A percentile compares a stretch with the other conserved stretches of the same genome.
Evolutionary conservation across 2,888 invertebrate species (phyloP).

Genomic region (Phortica okadai): DNA sequence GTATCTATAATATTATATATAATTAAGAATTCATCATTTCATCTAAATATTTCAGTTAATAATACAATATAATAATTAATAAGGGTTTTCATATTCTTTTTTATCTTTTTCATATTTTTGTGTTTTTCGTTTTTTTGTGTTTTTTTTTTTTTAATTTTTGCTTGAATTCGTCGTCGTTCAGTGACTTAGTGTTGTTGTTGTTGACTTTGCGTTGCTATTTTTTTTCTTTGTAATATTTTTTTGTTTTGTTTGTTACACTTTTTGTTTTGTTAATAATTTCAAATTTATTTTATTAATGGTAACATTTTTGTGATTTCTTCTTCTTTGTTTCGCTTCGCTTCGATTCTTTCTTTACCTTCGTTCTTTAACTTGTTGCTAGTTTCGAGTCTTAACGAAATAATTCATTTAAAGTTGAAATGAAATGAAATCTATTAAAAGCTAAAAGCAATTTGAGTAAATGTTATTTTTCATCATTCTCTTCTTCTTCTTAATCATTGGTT

Average conservation of each 20-base stretch:
- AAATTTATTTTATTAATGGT: slow-evolving; percentile 45
- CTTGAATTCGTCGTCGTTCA: slow-evolving; percentile 39
- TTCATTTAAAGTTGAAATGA: slow-evolving; percentile 41
- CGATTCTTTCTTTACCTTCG: slow-evolving; percentile 12
- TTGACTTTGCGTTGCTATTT: slow-evolving; percentile 21
- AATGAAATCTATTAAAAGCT: slow-evolving; percentile 65
- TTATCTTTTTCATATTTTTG: slow-evolving; percentile 49
- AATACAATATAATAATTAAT: slow-evolving; percentile 70
- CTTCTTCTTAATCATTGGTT: neutral
- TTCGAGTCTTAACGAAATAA: slow-evolving; percentile 9
- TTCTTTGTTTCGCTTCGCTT: slow-evolving; percentile 28
- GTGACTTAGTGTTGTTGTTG: slow-evolving; percentile 10
- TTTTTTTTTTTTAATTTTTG: slow-evolving; percentile 23
- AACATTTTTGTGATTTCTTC: slow-evolving; percentile 38
- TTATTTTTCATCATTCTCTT: neutral
- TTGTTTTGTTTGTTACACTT: slow-evolving; percentile 46
- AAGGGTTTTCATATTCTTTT: slow-evolving; percentile 51
- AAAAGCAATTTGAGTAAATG: slow-evolving; percentile 59
- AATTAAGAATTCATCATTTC: slow-evolving; percentile 73
- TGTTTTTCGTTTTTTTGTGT: slow-evolving; percentile 37
- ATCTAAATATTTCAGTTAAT: slow-evolving; percentile 73
- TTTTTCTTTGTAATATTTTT: slow-evolving; percentile 34
- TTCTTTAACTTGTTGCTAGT: neutral
- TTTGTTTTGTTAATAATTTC: slow-evolving; percentile 35
- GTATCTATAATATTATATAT: slow-evolving; percentile 69